These are phyloP conservation scores for Gymnopithys bicolor DNA, from an alignment of 2,797 vertebrate genomes.

Conservation along the genomic window DNA sequence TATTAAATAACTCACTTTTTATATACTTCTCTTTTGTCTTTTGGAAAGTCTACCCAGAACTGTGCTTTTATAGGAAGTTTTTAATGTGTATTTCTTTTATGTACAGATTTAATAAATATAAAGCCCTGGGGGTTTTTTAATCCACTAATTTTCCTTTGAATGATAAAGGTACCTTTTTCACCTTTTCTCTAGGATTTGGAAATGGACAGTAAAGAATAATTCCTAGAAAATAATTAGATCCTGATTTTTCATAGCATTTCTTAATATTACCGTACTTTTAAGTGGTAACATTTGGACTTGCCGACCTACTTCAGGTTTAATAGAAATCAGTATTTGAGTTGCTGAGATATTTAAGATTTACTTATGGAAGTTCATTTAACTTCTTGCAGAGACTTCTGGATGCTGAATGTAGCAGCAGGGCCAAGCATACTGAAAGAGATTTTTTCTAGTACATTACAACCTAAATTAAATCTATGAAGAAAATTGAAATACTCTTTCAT, in stretches of 20 bases:
- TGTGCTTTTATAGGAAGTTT: not conserved
- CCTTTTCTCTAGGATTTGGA: not conserved
- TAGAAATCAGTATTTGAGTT: not conserved
- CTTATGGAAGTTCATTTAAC: not conserved
- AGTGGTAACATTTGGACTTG: not conserved
- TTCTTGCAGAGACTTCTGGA: not conserved
- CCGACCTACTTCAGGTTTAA: not conserved
- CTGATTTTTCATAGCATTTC: not conserved
- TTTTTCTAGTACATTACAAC: not conserved
- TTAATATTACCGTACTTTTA: not conserved
- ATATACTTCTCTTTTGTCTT: not conserved
- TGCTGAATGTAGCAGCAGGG: not conserved
- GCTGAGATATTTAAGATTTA: not conserved
- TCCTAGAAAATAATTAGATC: not conserved
- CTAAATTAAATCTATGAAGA: not conserved
- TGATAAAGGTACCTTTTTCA: not conserved
- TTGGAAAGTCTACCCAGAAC: not conserved
- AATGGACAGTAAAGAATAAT: not conserved
- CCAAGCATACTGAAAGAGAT: not conserved
- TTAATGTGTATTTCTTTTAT: not conserved
- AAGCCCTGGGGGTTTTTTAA: fast-evolving
- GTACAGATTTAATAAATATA: not conserved
- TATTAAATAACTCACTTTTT: not conserved
- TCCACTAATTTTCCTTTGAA: not conserved
- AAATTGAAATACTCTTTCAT: not conserved